Base-by-base conservation (phyloP, 1,140 invertebrate species). In the Drosophila lacteicornis region DNA sequence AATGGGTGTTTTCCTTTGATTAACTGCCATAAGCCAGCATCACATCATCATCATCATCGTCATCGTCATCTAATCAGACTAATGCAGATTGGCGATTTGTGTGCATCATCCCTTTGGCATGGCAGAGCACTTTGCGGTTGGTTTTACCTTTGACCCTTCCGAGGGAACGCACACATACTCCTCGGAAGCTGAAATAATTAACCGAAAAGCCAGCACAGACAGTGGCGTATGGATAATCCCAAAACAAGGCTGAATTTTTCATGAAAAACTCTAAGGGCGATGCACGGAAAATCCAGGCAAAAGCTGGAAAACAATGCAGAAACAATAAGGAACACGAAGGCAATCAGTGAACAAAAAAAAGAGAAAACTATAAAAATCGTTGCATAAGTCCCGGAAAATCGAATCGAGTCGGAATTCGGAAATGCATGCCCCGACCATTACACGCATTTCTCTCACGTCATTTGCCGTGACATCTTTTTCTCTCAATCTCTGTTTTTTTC, bases 371-470 rank as follows among this genome's bases (percentile, higher is more conserved):
- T 36, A 40, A 15, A 40, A 40, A 56, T 56, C 53, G 27, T 33
- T 73, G 70, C 46, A 51, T 19, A 60, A 59, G 46, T 17, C 33
- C 30, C 12, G 25, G 62, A 43, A 68, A 68, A 68, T 51, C 66
- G 66, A 68, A 68, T 68, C 27, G 36, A 66, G 17, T 6, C 25
- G 45, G 27, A 50, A 55, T 22, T 70, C 25, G 22, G 47, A 43
- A 47, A 33, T 49, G 42, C 49, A 62, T 11, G 27, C 58, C 36
- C 43, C 13, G 17, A 67, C 67, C 63, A 71, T 87, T 82, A 66
- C 76, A 67, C 65, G 82, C 68, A 79, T 82, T 79, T 79, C 69
- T 47, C 47, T 65, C 60, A 78, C 82, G 79, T 84, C 74, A 84
- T 84, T 80, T 83, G 69, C 45, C 51, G 51, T 43, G 79, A 87